Evolutionary conservation across 2,797 vertebrate genomes (phyloP).

Genomic region (Gouania willdenowi): DNA sequence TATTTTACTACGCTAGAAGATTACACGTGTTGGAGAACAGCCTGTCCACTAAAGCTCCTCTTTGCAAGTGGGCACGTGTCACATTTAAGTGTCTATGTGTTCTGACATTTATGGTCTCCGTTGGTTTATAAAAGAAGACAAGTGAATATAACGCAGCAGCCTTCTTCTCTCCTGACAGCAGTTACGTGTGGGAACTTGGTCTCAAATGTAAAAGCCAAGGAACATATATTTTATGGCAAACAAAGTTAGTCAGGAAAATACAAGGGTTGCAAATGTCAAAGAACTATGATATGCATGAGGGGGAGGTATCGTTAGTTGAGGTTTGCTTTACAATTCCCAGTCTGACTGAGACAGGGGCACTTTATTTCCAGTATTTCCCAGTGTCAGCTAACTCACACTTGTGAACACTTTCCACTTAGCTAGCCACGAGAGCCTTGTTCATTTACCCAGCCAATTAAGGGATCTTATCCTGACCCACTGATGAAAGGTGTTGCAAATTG

Average conservation of each 20-base stretch:
- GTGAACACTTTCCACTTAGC: conserved; percentile 22
- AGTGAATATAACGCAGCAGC: conserved; percentile 24
- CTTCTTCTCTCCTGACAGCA: conserved; percentile 12
- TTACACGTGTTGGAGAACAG: conserved; percentile 22
- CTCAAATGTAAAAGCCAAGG: conserved; percentile 20
- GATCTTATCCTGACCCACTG: conserved; percentile 19
- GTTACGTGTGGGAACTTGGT: conserved; percentile 3
- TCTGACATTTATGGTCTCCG: conserved; percentile 38
- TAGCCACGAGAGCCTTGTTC: conserved; percentile 24
- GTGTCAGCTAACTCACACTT: conserved; percentile 11
- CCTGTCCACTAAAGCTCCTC: neutral
- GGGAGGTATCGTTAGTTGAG: conserved; percentile 8
- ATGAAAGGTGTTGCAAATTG: conserved; percentile 43
- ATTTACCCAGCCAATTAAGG: conserved; percentile 32
- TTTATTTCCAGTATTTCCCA: conserved; percentile 20
- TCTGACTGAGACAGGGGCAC: neutral
- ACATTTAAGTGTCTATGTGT: neutral
- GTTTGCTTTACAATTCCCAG: conserved; percentile 17
- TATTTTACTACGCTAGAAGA: conserved; percentile 26
- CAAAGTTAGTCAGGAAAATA: too few relatives aligned
- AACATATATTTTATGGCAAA: neutral
- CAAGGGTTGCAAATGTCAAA: conserved; percentile 28
- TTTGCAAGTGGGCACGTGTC: neutral
- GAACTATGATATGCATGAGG: conserved; percentile 1
- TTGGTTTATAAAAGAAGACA: conserved; percentile 37